Percentiles rank a stretch among this genome's conserved stretches.
Evolutionary conservation across 2,797 vertebrate species (phyloP).

Genomic region (Kryptolebias ocellatus): DNA sequence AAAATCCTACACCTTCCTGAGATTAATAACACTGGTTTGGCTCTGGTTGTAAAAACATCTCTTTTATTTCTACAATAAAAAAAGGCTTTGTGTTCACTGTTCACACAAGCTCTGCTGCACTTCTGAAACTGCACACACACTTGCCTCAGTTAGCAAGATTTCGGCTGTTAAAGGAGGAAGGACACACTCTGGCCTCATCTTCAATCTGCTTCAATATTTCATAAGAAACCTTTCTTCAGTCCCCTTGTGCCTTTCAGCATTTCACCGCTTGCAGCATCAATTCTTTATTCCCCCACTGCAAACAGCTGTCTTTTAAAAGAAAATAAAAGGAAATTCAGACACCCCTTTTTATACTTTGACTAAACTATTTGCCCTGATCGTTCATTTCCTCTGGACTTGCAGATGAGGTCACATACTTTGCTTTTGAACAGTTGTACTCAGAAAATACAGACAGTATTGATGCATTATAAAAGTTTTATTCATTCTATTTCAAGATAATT

Average conservation of each 20-base stretch:
- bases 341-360: slow-evolving; percentile 57
- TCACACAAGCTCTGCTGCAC: slow-evolving; percentile 27
- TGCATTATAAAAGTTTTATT: neutral
- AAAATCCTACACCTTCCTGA: slow-evolving; percentile 8
- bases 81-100: slow-evolving; percentile 18
- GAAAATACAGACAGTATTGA: neutral
- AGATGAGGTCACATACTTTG: slow-evolving; percentile 37
- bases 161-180: slow-evolving; percentile 52
- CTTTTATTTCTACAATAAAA: slow-evolving; percentile 13
- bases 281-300: slow-evolving; percentile 76
- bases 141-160: slow-evolving; percentile 8
- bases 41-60: neutral
- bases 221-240: slow-evolving; percentile 76
- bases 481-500: too few species aligned
- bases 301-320: slow-evolving; percentile 63
- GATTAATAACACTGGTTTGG: neutral
- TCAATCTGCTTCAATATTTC: slow-evolving; percentile 78
- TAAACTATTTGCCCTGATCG: slow-evolving; percentile 61
- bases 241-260: slow-evolving; percentile 62
- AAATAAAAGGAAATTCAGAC: slow-evolving; percentile 60
- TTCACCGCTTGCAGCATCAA: slow-evolving; percentile 69
- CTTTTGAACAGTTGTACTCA: slow-evolving; percentile 8
- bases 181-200: slow-evolving; percentile 65
- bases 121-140: slow-evolving; percentile 1
- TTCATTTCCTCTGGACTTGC: slow-evolving; percentile 51